Base-by-base conservation (phyloP, 2,888 invertebrate species). In the Yponomeuta malinellus region DNA sequence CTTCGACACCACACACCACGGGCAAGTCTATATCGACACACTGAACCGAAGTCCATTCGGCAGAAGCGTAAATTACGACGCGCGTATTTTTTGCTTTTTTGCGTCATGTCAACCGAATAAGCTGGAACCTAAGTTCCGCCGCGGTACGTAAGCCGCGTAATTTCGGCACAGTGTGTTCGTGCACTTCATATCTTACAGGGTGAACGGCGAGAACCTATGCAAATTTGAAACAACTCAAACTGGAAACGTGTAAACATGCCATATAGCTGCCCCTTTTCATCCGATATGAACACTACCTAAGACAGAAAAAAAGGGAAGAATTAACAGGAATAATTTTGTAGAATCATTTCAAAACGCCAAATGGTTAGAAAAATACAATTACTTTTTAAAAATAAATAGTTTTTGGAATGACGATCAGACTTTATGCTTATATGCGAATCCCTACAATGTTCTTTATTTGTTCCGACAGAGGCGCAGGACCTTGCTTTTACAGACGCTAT, bases 381-480 rank as follows among this genome's bases (percentile, higher is more conserved):
- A 64, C 33, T 59, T 66, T 68, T 69, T 52, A 68, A 71, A 68
- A 52, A 68, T 68, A 68, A 68, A 68, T 68, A 72, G 69, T 77
- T 83, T 85, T 84, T 84, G 88, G 88, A 88, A 88, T 86, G 86
- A 86, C 83, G 80, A 83, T 89, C 87, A 88, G 87, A 87, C 86
- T 88, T 87, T 81, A 79, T 79, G 76, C 81, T 78, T 74, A 73
- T 72, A 68, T 15, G 48, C 63, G 52, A 23, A 43, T 65, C 23
- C 65, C 66, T 65, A 65, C 48, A 31, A 48, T 59, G 23, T 69
- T 69, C 59, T 23, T 52, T 70, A 33, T 70, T 68, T 68, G 68
- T 68, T 68, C 48, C 70, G 6, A n/a, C 52, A 15, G 52, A 59
- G 52, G 52, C 52, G 52, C 15, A 59, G 52, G 43, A 59, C 52